phyloP scores from a whole-genome alignment of 2,797 vertebrate species.

The Coendou prehensilis region DNA sequence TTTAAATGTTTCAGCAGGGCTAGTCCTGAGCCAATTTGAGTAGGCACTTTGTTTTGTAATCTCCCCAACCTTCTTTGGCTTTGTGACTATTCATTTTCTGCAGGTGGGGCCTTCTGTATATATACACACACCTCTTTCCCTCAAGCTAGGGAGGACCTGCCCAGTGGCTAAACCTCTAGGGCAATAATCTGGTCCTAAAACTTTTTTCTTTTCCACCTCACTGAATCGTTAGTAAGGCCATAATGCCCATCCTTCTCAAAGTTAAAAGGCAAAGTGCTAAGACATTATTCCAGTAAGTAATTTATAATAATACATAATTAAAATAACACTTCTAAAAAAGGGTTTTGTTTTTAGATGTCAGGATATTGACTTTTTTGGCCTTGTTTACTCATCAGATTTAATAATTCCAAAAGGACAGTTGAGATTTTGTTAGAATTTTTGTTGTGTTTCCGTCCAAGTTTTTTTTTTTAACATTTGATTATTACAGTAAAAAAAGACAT shows the following conservation, averaged over 20 bases:
- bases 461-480: conserved; percentile 11
- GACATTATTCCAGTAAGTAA: conserved; percentile 45
- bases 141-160: background rate
- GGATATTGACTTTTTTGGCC: conserved; percentile 43
- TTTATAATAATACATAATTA: conserved; percentile 66
- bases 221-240: conserved; percentile 33
- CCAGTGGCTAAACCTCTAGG: background rate
- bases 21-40: background rate
- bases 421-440: conserved; percentile 62
- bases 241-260: conserved; percentile 37
- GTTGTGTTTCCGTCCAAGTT: conserved; percentile 30
- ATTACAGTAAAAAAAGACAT: conserved; percentile 8
- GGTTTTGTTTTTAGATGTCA: conserved; percentile 51
- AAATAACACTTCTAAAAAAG: conserved; percentile 39
- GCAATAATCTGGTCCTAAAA: background rate
- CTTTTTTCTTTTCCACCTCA: conserved; percentile 15
- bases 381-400: conserved; percentile 52
- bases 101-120: background rate
- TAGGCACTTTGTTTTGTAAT: conserved; percentile 30
- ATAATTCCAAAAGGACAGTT: conserved; percentile 62
- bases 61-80: background rate
- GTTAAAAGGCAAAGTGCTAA: conserved; percentile 62
- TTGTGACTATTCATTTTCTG: background rate
- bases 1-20: conserved; percentile 52
- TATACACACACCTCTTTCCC: background rate